A percentile compares a stretch with the other conserved stretches of the same genome.
Evolutionary conservation across 2,797 vertebrate species (phyloP).

Genomic region (Orestias chungarensis): DNA sequence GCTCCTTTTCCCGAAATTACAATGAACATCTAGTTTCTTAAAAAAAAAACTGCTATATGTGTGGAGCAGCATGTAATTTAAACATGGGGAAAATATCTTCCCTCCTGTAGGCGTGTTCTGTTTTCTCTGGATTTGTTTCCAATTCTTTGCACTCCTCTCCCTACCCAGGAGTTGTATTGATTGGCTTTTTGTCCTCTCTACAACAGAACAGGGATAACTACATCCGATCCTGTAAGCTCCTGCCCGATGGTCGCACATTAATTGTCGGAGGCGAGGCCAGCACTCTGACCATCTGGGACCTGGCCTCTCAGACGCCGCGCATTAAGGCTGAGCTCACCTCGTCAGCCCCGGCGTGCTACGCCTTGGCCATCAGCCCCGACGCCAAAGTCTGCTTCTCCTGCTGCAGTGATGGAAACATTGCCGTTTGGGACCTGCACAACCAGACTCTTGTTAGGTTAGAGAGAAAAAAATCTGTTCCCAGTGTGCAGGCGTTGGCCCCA

Average conservation of each 20-base stretch:
- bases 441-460: conserved; percentile 81
- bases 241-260: conserved; percentile 82
- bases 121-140: conserved; percentile 36
- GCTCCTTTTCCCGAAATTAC: not conserved
- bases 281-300: conserved; percentile 96
- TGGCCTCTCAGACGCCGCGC: conserved; percentile 93
- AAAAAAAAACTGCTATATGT: too few species aligned
- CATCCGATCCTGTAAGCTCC: conserved; percentile 84
- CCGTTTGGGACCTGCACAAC: conserved; percentile 83
- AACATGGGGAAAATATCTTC: conserved; percentile 19
- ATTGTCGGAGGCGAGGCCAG: conserved; percentile 86
- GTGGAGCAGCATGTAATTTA: too few species aligned
- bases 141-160: conserved; percentile 42
- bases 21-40: not conserved
- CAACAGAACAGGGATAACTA: conserved; percentile 84
- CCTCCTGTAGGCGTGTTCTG: conserved; percentile 5
- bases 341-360: conserved; percentile 91
- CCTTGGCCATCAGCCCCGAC: conserved; percentile 92
- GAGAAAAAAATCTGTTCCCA: conserved; percentile 24
- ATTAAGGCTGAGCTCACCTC: conserved; percentile 96
- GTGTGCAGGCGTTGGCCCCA: conserved; percentile 20
- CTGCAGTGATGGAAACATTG: conserved; percentile 89
- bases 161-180: conserved; percentile 62
- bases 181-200: conserved; percentile 61
- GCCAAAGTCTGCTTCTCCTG: conserved; percentile 96